These are phyloP conservation scores for Drosophila longiperda DNA, from an alignment of 2,888 invertebrate genomes.

Conservation along the genomic window DNA sequence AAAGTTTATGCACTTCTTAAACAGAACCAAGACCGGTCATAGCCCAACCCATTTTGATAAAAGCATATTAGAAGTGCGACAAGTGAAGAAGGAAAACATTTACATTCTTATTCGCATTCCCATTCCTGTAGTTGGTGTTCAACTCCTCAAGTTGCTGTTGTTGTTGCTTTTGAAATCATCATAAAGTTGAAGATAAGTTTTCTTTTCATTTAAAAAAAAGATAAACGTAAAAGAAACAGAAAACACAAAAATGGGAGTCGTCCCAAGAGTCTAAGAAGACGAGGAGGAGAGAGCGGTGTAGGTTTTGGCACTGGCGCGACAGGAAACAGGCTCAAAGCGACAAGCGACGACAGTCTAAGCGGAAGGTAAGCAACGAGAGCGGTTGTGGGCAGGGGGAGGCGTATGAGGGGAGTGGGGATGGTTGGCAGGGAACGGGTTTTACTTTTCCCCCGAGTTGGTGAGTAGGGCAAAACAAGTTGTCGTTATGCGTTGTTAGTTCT, in stretches of 20 bases:
- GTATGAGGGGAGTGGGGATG: neutral
- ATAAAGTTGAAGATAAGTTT: conserved; percentile 81
- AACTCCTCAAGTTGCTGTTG: conserved; percentile 50
- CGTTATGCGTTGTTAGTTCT: conserved; percentile 29
- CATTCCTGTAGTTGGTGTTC: conserved; percentile 15
- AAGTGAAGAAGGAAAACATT: conserved; percentile 71
- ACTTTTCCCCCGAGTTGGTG: conserved; percentile 20
- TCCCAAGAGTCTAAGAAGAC: conserved; percentile 43
- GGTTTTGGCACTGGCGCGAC: conserved; percentile 49
- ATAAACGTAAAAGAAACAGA: conserved; percentile 12
- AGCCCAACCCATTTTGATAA: neutral
- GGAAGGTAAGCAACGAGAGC: neutral
- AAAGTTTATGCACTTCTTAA: neutral
- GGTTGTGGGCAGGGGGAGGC: neutral
- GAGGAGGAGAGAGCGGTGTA: conserved; percentile 21
- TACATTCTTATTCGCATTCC: conserved; percentile 36
- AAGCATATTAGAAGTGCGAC: conserved; percentile 36
- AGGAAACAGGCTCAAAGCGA: conserved; percentile 69
- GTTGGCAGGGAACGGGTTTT: neutral
- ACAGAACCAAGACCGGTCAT: neutral
- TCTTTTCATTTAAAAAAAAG: conserved; percentile 73
- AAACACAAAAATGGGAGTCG: conserved; percentile 51
- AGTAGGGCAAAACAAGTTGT: conserved; percentile 49
- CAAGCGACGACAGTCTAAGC: conserved; percentile 47
- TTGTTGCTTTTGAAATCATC: conserved; percentile 75